Percentiles rank a stretch among this genome's conserved stretches.
Conservation (phyloP, 2,888 invertebrate genomes). For the Fragum whitleyi region DNA sequence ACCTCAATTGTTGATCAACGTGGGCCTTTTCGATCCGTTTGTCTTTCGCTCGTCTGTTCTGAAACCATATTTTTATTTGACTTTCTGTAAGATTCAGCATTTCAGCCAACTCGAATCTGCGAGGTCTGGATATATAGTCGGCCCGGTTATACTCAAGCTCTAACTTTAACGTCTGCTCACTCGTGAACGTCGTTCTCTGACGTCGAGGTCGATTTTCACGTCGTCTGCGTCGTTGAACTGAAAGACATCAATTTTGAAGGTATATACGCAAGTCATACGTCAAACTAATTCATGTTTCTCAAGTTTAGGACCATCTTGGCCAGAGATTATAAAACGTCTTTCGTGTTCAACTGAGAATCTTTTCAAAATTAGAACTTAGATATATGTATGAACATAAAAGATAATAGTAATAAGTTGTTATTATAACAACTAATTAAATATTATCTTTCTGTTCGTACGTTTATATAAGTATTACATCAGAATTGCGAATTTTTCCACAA, state of each 20-base stretch:
- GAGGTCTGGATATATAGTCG: conserved; percentile 95
- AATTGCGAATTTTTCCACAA: no score
- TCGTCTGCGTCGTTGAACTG: conserved; percentile 93
- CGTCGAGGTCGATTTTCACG: conserved; percentile 94
- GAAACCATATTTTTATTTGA: conserved; percentile 96
- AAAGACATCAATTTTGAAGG: neutral
- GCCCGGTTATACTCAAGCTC: conserved; percentile 96
- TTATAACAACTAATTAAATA: no score
- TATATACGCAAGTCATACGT: no score
- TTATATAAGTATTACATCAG: no score
- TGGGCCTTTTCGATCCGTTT: conserved; percentile 98
- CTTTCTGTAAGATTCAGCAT: conserved; percentile 90
- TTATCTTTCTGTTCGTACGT: no score
- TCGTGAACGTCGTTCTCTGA: conserved; percentile 97
- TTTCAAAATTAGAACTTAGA: no score
- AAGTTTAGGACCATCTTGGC: no score
- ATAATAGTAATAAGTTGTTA: no score
- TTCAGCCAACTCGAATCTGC: conserved; percentile 92
- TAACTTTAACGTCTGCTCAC: conserved; percentile 95
- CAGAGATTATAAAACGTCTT: no score
- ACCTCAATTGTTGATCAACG: conserved; percentile 97
- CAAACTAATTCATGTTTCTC: no score
- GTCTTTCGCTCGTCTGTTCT: conserved; percentile 97
- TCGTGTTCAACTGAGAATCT: no score
- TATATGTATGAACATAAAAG: no score